Evolutionary conservation across 2,888 invertebrate genomes (phyloP), one percentile per base, ranked within the genome.

Genomic region (Apamea monoglypha): DNA sequence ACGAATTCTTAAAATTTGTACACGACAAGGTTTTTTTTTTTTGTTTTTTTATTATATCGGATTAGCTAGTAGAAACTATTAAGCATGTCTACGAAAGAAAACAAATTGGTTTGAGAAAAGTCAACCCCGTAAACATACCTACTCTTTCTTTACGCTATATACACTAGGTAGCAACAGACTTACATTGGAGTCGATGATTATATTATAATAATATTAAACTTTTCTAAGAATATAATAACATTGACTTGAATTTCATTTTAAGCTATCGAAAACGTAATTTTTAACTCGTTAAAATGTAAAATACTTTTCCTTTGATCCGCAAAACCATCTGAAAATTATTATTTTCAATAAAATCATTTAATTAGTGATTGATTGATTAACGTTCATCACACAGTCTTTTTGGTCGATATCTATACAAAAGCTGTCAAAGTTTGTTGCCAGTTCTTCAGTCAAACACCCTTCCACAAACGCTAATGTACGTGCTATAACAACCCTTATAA

Each of bases 301-400:
- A 76, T 66, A 81, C 44, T 82, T 80, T 67, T 67, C 73, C 69
- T 59, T 81, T 78, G 80, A 86, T 83, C 82, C 71, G 53, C 72
- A 72, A n/a, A 64, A 78, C 70, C 82, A 74, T 79, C 78, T 73
- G 64, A 72, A 88, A 87, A 81, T 85, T 74, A 53, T 78, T n/a
- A 79, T 85, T 84, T 83, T 85, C 80, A 73, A 85, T 84, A 78
- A 83, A 91, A 88, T 88, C 80, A 88, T 88, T 90, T 88, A 88
- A 87, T 87, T 88, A 87, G 67, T 84, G 87, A 91, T 91, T 90
- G 92, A 91, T 91, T 91, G 90, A 91, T 92, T 91, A 90, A 91
- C 88, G 89, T 87, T 88, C 91, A 89, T 91, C 87, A 91, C 81
- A 78, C 85, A 88, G 88, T 88, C 87, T 87, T 87, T 85, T 85